These are phyloP conservation scores for Phacellophora camtschatica DNA, from an alignment of 30 jellyfish, hydroid and myxozoan species.

Conservation along the genomic window DNA sequence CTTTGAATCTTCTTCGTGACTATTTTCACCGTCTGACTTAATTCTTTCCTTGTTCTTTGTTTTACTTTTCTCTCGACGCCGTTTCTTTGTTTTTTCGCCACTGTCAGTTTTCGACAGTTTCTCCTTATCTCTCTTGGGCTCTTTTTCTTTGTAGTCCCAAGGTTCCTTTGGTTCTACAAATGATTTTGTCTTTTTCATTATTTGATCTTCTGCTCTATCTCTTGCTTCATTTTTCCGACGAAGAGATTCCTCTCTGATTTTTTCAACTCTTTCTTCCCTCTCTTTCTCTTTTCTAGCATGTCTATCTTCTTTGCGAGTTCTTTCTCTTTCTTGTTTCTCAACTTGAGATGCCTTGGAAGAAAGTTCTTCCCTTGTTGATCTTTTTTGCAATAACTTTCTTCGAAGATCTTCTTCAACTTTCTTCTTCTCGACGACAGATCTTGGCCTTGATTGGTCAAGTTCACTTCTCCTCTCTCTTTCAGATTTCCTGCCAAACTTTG, in stretches of 20 bases:
- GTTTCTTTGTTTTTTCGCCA: constrained; percentile 16
- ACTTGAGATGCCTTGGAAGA: neutral
- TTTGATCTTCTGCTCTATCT: neutral
- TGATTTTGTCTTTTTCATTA: neutral
- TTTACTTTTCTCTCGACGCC: constrained; percentile 49
- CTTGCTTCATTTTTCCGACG: neutral
- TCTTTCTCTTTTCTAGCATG: neutral
- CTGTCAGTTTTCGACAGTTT: neutral
- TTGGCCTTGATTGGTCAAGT: too few species aligned
- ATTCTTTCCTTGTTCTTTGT: neutral
- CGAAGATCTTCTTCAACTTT: constrained; percentile 58
- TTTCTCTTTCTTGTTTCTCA: constrained; percentile 11
- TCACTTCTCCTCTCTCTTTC: constrained; percentile 2
- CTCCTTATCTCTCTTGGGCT: neutral
- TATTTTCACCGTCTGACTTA: constrained; percentile 15
- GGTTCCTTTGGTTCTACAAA: neutral
- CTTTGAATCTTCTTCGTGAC: constrained; percentile 17
- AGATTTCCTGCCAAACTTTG: neutral
- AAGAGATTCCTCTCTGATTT: neutral
- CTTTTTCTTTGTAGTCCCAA: neutral
- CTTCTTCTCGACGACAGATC: constrained; percentile 22
- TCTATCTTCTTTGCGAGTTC: constrained; percentile 6
- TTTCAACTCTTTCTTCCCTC: neutral
- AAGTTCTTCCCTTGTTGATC: constrained; percentile 16
- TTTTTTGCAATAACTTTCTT: constrained; percentile 41